Evolutionary conservation across 2,797 vertebrate species (phyloP), one percentile per base, ranked within the genome.

Genomic region (Carcharodon carcharias): DNA sequence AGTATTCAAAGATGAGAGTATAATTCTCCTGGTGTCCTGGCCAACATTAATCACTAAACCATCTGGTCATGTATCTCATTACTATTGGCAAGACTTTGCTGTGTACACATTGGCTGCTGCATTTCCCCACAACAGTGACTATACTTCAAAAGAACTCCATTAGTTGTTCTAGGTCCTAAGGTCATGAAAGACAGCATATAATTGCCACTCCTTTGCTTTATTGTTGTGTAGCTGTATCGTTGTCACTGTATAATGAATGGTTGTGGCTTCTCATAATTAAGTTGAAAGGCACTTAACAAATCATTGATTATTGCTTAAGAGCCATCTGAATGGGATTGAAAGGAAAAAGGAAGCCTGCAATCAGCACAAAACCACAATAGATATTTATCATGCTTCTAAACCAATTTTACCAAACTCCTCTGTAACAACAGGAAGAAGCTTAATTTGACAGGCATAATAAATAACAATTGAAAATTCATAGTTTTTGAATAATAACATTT

Each of bases 401-500:
- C 28, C 28, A 61, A 58, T 58, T 61, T 61, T 61, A 91, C 31
- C 56, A 61, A 91, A 0, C 56, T 0, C 31, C 56, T n/a, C 28
- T 14, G 1, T 21, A 58, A 5, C 56, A 35, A 31, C 28, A 91
- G 14, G 56, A 91, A 58, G 87, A 6, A 91, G 14, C 31, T 58
- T 58, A 61, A 61, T 91, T 91, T 61, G 56, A 54, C 21, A 87
- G 54, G 28, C 28, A 4, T 65, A 96, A 50, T 96, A 96, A 96
- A 96, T 96, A 96, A 96, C 61, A 96, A 97, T 97, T 96, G 87
- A 88, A 97, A 67, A 40, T 80, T 96, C 96, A 96, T 87, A 14
- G 97, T 97, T 97, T 95, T 18, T 73, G 80, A 91, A 40, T 65
- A n/a, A 63, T 23, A 96, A 96, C 96, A 50, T 97, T 97, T 97